These are phyloP conservation scores for Helobdella robusta DNA, from an alignment of 2,888 invertebrate genomes.

Conservation along the genomic window DNA sequence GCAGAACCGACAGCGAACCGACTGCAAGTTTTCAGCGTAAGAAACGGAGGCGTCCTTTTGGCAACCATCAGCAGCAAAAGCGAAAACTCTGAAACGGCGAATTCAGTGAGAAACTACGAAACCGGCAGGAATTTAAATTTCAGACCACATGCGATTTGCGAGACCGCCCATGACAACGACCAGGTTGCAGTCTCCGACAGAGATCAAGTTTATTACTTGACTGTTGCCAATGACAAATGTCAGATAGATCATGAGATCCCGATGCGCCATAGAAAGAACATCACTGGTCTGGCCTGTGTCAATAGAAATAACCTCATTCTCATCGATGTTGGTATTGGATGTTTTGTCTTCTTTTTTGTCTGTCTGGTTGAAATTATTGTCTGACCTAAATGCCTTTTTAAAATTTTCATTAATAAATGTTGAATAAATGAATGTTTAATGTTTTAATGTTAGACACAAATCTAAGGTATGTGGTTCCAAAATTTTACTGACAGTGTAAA, in stretches of 20 bases:
- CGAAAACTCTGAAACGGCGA: neutral
- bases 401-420: too few relatives aligned
- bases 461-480: too few relatives aligned
- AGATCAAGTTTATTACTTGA: neutral
- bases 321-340: slow-evolving; percentile 4
- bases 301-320: neutral
- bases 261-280: neutral
- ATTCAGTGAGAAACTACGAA: neutral
- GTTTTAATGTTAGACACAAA: too few relatives aligned
- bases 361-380: too few relatives aligned
- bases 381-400: too few relatives aligned
- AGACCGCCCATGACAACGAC: slow-evolving; percentile 14
- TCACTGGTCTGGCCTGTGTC: neutral
- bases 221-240: neutral
- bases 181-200: slow-evolving; percentile 6
- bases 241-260: neutral
- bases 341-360: too few relatives aligned
- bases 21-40: slow-evolving; percentile 8
- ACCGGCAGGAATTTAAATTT: neutral
- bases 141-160: slow-evolving; percentile 1
- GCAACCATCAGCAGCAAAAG: neutral
- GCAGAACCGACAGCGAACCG: slow-evolving; percentile 2
- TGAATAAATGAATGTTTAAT: too few relatives aligned
- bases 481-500: too few relatives aligned
- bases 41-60: slow-evolving; percentile 3